Percentiles rank a stretch among this genome's conserved stretches.
Conservation (phyloP, 2,888 invertebrate species). For the Tinea pellionella region DNA sequence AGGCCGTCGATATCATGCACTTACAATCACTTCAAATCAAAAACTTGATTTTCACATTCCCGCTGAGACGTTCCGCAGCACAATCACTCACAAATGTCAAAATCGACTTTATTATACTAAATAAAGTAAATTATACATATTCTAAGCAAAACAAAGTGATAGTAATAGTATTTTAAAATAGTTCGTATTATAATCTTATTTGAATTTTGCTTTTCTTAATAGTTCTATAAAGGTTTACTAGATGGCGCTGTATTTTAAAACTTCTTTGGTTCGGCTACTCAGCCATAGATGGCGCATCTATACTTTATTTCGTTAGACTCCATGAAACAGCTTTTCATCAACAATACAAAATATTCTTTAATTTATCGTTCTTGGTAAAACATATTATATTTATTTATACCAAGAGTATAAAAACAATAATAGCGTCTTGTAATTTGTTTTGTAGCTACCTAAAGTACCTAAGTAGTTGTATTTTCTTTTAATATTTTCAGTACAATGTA, state of each 20-base stretch:
- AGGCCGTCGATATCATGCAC: constrained; percentile 42
- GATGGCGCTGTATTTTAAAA: background rate
- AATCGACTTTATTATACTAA: background rate
- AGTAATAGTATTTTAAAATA: background rate
- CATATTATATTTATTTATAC: too few species aligned
- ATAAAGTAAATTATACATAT: background rate
- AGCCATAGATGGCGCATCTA: background rate
- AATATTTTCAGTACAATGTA: background rate
- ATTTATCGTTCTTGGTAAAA: too few species aligned
- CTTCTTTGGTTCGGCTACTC: background rate
- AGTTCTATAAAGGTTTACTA: background rate
- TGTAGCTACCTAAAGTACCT: too few species aligned
- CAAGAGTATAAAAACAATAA: too few species aligned
- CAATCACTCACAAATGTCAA: constrained; percentile 6
- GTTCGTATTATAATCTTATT: background rate
- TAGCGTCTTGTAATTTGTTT: too few species aligned
- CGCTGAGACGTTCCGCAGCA: constrained; percentile 27
- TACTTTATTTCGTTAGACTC: too few species aligned
- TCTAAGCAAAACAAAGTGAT: background rate
- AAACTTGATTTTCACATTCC: constrained; percentile 60
- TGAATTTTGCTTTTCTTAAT: background rate
- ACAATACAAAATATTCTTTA: too few species aligned
- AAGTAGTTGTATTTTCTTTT: too few species aligned
- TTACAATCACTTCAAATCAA: constrained; percentile 63
- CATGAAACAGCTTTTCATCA: too few species aligned